Percentiles rank a stretch among this genome's conserved stretches.
These are phyloP conservation scores for Nasonovia ribisnigri DNA, from an alignment of 2,888 invertebrate genomes.

Conservation along the genomic window DNA sequence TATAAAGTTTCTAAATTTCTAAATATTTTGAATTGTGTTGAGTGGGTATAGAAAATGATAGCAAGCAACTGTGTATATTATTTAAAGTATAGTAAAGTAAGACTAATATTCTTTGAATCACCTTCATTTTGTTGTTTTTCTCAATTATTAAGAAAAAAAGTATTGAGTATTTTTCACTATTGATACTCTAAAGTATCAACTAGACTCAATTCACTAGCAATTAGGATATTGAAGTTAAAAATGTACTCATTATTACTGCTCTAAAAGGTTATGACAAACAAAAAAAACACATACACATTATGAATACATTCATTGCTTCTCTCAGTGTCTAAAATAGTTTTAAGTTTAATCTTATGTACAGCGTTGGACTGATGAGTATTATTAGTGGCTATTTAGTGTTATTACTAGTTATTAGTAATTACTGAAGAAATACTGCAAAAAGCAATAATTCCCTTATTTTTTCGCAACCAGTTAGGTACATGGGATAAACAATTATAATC, in stretches of 20 bases:
- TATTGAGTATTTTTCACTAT: not conserved
- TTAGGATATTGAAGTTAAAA: not conserved
- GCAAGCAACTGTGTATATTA: not conserved
- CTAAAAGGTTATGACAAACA: not conserved
- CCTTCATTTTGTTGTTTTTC: not conserved
- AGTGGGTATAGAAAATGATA: no score
- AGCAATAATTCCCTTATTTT: not conserved
- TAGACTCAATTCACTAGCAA: not conserved
- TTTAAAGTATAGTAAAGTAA: not conserved
- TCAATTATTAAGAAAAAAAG: not conserved
- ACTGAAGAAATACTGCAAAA: not conserved
- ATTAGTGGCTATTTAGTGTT: not conserved
- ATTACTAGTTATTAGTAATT: not conserved
- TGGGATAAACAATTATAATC: no score
- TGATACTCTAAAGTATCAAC: not conserved
- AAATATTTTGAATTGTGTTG: no score
- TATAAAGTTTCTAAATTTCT: no score
- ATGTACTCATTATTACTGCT: not conserved
- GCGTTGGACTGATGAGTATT: not conserved
- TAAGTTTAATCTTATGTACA: not conserved
- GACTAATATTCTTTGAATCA: not conserved
- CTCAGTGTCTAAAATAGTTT: not conserved
- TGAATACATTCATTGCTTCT: not conserved
- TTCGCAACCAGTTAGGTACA: not conserved
- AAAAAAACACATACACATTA: not conserved